A percentile compares a stretch with the other conserved stretches of the same genome.
These are phyloP conservation scores for Oligia latruncula DNA, from an alignment of 2,888 invertebrate species.

Conservation along the genomic window DNA sequence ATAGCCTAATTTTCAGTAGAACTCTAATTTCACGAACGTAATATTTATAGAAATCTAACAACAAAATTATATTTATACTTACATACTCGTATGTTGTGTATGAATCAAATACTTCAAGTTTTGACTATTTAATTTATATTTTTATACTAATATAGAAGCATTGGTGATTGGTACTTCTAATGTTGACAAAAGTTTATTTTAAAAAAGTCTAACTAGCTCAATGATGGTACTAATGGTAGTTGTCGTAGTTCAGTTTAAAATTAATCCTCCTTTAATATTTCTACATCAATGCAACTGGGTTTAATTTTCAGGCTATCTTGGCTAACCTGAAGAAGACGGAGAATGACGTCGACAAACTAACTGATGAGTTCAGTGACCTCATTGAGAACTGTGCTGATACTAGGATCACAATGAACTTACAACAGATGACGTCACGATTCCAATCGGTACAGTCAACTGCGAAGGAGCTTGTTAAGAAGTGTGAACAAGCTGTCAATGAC, in stretches of 20 bases:
- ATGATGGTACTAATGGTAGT: slow-evolving; percentile 84
- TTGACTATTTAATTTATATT: slow-evolving; percentile 62
- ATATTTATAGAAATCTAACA: slow-evolving; percentile 75
- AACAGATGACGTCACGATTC: slow-evolving; percentile 97
- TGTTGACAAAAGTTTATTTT: slow-evolving; percentile 59
- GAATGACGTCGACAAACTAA: slow-evolving; percentile 95
- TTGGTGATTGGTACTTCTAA: slow-evolving; percentile 75
- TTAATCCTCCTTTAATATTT: slow-evolving; percentile 45
- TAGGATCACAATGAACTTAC: slow-evolving; percentile 96
- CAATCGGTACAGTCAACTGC: slow-evolving; percentile 97
- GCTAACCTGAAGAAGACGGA: slow-evolving; percentile 95
- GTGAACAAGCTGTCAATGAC: slow-evolving; percentile 96
- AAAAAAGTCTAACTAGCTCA: slow-evolving; percentile 55
- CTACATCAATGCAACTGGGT: slow-evolving; percentile 33
- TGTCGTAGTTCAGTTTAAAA: slow-evolving; percentile 86
- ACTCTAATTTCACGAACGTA: slow-evolving; percentile 81
- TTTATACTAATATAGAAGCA: slow-evolving; percentile 73
- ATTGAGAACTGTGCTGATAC: slow-evolving; percentile 96
- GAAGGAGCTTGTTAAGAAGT: slow-evolving; percentile 97
- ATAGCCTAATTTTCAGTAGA: slow-evolving; percentile 88
- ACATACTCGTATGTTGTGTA: slow-evolving; percentile 49
- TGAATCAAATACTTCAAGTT: slow-evolving; percentile 58
- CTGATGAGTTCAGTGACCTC: slow-evolving; percentile 95
- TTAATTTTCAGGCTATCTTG: slow-evolving; percentile 92
- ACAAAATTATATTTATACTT: slow-evolving; percentile 54